phyloP scores from a whole-genome alignment of 2,113 vertebrate species.

The Himantopus leucocephalus region DNA sequence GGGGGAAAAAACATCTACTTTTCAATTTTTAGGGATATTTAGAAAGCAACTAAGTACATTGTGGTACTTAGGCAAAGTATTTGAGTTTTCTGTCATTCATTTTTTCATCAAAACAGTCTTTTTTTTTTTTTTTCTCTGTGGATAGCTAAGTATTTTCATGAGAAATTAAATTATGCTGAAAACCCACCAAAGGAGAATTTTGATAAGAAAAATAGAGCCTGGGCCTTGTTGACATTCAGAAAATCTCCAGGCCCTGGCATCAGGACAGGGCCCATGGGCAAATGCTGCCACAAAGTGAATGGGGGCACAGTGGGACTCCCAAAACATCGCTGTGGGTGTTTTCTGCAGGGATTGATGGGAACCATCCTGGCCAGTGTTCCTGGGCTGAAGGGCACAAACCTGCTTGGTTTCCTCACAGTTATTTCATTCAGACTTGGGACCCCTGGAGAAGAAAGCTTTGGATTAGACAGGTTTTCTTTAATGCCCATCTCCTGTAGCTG shows the following conservation, averaged over 20 bases:
- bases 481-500: not conserved
- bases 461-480: not conserved
- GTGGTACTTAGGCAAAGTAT: not conserved
- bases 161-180: not conserved
- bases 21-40: not conserved
- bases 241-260: not conserved
- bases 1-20: not conserved
- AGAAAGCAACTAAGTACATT: not conserved
- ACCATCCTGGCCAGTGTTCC: not conserved
- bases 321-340: not conserved
- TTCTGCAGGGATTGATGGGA: not conserved
- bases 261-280: rapidly evolving
- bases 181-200: not conserved
- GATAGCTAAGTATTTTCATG: not conserved
- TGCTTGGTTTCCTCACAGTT: not conserved
- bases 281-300: not conserved
- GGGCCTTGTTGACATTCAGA: not conserved
- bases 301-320: not conserved
- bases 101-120: not conserved
- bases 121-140: not conserved
- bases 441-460: not conserved
- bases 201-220: not conserved
- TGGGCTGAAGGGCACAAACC: not conserved
- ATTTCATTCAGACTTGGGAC: not conserved
- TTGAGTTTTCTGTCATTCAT: not conserved